Percentiles rank a stretch among this genome's conserved stretches.
These are phyloP conservation scores for Phaedon cochleariae DNA, from an alignment of 2,888 invertebrate species.

Conservation along the genomic window DNA sequence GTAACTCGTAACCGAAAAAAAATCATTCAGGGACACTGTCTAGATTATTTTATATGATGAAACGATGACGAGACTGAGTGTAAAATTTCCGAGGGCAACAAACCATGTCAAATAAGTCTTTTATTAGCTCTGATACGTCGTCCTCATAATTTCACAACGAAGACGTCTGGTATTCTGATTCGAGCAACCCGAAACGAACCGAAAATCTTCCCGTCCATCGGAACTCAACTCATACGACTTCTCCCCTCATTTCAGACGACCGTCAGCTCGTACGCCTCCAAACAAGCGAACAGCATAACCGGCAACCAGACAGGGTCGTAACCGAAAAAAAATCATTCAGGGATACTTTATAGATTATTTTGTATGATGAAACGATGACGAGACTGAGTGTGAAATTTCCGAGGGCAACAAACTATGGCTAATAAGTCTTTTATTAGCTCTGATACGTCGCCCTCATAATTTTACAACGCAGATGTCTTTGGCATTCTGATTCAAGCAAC, in stretches of 20 bases:
- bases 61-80: constrained; percentile 54
- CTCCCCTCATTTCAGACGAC: no score
- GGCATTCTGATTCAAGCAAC: constrained; percentile 36
- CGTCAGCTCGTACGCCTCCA: no score
- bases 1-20: constrained; percentile 57
- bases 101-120: constrained; percentile 33
- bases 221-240: background rate
- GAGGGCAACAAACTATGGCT: constrained; percentile 14
- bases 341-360: background rate
- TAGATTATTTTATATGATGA: constrained; percentile 43
- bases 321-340: no score
- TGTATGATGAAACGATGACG: constrained; percentile 54
- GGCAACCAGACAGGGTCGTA: no score
- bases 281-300: no score
- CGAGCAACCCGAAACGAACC: background rate
- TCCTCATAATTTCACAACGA: constrained; percentile 19
- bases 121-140: constrained; percentile 27
- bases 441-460: constrained; percentile 18
- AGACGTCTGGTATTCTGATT: constrained; percentile 42
- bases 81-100: constrained; percentile 12
- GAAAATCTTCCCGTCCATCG: background rate
- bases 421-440: constrained; percentile 38
- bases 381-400: constrained; percentile 45
- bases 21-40: no score
- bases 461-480: constrained; percentile 32